These are phyloP conservation scores for Tipula unca DNA, from an alignment of 2,888 invertebrate genomes.

Conservation along the genomic window DNA sequence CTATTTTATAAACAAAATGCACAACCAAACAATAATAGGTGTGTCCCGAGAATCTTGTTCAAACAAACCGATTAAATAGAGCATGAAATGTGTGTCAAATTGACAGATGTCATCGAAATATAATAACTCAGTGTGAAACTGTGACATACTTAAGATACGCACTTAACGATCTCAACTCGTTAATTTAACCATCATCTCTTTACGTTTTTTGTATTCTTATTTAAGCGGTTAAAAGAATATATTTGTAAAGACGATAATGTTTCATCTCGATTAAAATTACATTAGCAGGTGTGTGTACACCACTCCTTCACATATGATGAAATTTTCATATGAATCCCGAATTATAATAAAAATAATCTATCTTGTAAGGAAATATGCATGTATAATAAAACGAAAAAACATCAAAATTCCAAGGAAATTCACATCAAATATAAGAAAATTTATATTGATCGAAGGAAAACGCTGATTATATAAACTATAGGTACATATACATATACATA, in stretches of 20 bases:
- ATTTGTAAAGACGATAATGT: neutral
- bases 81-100: neutral
- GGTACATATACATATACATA: neutral
- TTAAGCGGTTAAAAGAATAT: neutral
- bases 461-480: neutral
- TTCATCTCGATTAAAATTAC: neutral
- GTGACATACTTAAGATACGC: too few species aligned
- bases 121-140: neutral
- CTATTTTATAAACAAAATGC: neutral
- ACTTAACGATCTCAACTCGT: neutral
- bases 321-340: neutral
- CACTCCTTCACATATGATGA: neutral
- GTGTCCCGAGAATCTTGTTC: neutral
- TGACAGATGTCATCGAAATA: neutral
- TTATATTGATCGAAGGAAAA: neutral
- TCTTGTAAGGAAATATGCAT: neutral
- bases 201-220: neutral
- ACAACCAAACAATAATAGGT: neutral
- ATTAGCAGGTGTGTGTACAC: neutral
- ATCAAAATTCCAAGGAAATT: neutral
- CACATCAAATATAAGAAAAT: neutral
- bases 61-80: neutral
- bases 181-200: neutral
- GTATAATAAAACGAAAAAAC: neutral
- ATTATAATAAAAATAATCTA: neutral